A percentile compares a stretch with the other conserved stretches of the same genome.
phyloP scores from a whole-genome alignment of 2,888 invertebrate genomes.

The Volucella inflata region DNA sequence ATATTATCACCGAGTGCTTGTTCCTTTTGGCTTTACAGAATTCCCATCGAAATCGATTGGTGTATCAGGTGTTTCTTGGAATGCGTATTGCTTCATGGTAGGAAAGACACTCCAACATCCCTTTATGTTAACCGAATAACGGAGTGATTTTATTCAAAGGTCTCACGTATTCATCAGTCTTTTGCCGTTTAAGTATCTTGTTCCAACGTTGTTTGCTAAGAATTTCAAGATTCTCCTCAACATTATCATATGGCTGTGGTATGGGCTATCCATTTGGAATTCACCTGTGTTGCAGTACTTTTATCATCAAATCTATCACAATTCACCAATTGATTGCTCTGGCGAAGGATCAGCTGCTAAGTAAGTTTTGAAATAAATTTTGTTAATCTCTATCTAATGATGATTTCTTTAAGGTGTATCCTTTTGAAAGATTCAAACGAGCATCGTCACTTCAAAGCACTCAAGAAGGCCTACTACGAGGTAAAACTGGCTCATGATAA shows the following conservation, averaged over 20 bases:
- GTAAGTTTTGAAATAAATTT: conserved; percentile 68
- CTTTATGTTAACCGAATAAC: neutral
- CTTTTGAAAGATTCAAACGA: conserved; percentile 82
- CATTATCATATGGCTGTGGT: conserved; percentile 82
- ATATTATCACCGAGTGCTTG: conserved; percentile 82
- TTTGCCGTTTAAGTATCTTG: conserved; percentile 83
- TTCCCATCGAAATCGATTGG: conserved; percentile 80
- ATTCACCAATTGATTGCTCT: conserved; percentile 81
- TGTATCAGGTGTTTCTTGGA: conserved; percentile 82
- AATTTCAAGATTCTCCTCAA: conserved; percentile 82
- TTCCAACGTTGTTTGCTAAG: conserved; percentile 83
- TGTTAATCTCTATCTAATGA: neutral
- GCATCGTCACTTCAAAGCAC: conserved; percentile 82
- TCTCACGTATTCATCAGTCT: conserved; percentile 82
- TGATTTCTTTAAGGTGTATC: conserved; percentile 80
- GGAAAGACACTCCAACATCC: neutral
- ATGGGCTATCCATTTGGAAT: conserved; percentile 83
- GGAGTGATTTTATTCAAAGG: conserved; percentile 72
- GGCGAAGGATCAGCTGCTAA: conserved; percentile 83
- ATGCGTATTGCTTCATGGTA: conserved; percentile 82
- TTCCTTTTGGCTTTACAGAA: conserved; percentile 81
- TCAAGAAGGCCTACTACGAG: conserved; percentile 82
- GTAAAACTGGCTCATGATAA: conserved; percentile 82
- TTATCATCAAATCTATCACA: conserved; percentile 84
- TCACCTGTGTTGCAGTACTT: conserved; percentile 83